A percentile compares a stretch with the other conserved stretches of the same genome.
These are phyloP conservation scores for Catharus ustulatus DNA, from an alignment of 2,797 vertebrate genomes.

Conservation along the genomic window DNA sequence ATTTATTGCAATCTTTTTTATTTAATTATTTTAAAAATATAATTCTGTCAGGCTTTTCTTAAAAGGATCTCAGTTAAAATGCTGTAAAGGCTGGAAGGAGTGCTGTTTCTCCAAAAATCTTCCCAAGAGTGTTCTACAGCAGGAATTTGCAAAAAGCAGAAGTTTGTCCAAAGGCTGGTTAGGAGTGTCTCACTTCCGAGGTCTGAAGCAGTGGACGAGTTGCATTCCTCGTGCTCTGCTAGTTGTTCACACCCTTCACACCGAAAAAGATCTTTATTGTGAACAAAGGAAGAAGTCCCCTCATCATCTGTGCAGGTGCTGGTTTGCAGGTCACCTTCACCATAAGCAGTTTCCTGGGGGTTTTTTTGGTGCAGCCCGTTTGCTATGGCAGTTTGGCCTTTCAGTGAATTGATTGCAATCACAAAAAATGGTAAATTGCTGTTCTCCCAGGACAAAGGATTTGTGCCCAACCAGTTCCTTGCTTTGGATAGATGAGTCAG, in stretches of 20 bases:
- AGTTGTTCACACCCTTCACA: not conserved
- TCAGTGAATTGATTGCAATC: not conserved
- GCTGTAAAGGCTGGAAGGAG: not conserved
- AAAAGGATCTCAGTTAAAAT: not conserved
- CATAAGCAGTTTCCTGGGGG: constrained; percentile 14
- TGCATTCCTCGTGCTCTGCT: not conserved
- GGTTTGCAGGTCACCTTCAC: constrained; percentile 58
- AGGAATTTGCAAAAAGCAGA: not conserved
- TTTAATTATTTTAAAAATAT: not conserved
- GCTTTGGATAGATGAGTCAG: constrained; percentile 12
- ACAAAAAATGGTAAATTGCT: not conserved
- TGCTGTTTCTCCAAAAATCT: not conserved
- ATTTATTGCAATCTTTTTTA: not conserved
- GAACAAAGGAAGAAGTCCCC: not conserved
- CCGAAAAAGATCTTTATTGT: not conserved
- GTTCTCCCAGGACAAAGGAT: not conserved
- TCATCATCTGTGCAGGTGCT: constrained; percentile 19
- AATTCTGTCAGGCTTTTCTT: not conserved
- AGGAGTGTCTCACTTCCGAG: not conserved
- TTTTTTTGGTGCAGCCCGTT: constrained; percentile 2
- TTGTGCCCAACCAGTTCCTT: not conserved
- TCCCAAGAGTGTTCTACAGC: not conserved
- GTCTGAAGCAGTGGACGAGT: not conserved
- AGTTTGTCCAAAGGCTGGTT: not conserved
- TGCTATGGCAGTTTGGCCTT: not conserved